These are phyloP conservation scores for Urosaurus nigricauda DNA, from an alignment of 2,797 vertebrate genomes.

Conservation along the genomic window DNA sequence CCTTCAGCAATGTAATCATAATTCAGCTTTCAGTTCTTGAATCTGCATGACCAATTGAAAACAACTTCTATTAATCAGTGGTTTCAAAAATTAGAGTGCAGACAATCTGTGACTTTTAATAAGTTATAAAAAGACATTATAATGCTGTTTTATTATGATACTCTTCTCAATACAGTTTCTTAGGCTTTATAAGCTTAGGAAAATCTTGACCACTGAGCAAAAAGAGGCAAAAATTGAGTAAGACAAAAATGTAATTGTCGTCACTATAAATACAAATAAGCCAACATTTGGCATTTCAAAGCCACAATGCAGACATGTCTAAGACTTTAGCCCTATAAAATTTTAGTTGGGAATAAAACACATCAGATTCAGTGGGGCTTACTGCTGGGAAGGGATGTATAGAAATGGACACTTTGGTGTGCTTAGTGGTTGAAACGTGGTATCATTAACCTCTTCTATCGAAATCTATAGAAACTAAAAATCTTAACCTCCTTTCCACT, in stretches of 20 bases:
- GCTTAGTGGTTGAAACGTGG: not conserved
- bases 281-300: not conserved
- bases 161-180: not conserved
- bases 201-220: not conserved
- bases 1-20: slow-evolving; percentile 50
- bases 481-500: too few relatives aligned
- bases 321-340: not conserved
- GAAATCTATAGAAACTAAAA: not conserved
- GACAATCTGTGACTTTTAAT: slow-evolving; percentile 8
- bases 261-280: not conserved
- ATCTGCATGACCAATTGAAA: slow-evolving; percentile 34
- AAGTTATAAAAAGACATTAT: not conserved
- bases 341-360: not conserved
- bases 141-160: not conserved
- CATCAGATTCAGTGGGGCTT: not conserved
- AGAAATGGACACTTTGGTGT: not conserved
- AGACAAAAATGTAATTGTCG: not conserved
- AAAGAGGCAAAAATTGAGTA: not conserved
- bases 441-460: not conserved
- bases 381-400: not conserved
- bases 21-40: slow-evolving; percentile 45
- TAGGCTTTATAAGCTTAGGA: not conserved
- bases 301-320: not conserved
- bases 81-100: not conserved
- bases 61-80: slow-evolving; percentile 11